phyloP scores from a whole-genome alignment of 2,797 vertebrate species.

The Syndactyla subalaris region DNA sequence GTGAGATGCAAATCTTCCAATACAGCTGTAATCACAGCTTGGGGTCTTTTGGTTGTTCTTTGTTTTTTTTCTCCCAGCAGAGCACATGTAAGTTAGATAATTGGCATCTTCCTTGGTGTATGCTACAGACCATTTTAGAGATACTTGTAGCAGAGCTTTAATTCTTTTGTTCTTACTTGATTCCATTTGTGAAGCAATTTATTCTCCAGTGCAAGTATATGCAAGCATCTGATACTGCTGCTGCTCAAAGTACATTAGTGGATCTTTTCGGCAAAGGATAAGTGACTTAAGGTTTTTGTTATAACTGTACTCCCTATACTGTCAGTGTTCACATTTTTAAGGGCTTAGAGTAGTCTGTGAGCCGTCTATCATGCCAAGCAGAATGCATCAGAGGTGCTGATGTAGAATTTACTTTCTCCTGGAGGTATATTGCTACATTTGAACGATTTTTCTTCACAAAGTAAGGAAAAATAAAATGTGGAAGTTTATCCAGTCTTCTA shows the following conservation, averaged over 20 bases:
- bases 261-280: not conserved
- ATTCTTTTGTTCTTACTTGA: not conserved
- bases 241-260: not conserved
- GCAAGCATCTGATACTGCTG: not conserved
- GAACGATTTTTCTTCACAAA: not conserved
- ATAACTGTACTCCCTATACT: not conserved
- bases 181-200: not conserved
- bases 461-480: not conserved
- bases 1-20: not conserved
- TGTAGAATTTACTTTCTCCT: not conserved
- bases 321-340: constrained; percentile 6
- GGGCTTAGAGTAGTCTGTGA: not conserved
- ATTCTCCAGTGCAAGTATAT: not conserved
- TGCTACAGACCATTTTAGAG: not conserved
- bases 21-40: not conserved
- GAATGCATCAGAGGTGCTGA: not conserved
- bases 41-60: not conserved
- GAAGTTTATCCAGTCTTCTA: not conserved
- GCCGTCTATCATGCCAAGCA: not conserved
- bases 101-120: not conserved
- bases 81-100: rapidly evolving
- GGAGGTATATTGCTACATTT: not conserved
- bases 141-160: not conserved
- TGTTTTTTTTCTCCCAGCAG: not conserved
- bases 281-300: not conserved